phyloP scores from a whole-genome alignment of 1,140 invertebrate species.

The Drosophila kanapiae region DNA sequence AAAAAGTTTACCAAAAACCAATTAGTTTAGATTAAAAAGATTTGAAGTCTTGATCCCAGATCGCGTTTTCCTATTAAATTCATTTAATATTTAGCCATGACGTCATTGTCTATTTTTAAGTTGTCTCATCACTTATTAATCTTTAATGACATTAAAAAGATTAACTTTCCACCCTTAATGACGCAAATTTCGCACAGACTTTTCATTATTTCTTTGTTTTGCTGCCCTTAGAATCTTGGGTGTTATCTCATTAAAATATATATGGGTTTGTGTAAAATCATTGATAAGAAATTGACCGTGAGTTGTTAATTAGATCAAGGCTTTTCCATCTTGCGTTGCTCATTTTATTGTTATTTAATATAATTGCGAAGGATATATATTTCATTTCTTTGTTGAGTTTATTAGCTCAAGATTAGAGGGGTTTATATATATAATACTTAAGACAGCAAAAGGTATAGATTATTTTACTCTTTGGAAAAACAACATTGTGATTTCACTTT shows the following conservation, averaged over 20 bases:
- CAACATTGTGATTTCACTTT: background rate
- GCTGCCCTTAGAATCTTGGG: slow-evolving; percentile 10
- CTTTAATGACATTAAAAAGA: background rate
- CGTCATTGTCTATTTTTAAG: slow-evolving; percentile 4
- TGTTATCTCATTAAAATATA: slow-evolving; percentile 14
- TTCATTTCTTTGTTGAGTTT: background rate
- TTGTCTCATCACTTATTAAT: slow-evolving; percentile 13
- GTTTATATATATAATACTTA: background rate
- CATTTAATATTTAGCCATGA: background rate
- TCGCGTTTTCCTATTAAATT: background rate
- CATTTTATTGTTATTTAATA: slow-evolving; percentile 4
- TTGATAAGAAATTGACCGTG: slow-evolving; percentile 3
- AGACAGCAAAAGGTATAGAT: background rate
- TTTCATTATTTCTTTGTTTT: slow-evolving; percentile 18
- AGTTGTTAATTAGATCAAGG: slow-evolving; percentile 24
- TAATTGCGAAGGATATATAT: background rate
- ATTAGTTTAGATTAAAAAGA: background rate
- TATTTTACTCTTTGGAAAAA: background rate
- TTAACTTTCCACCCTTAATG: slow-evolving; percentile 15
- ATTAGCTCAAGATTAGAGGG: background rate
- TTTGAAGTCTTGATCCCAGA: background rate
- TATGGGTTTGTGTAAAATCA: too few relatives aligned
- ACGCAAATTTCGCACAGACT: slow-evolving; percentile 12
- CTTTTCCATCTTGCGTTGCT: background rate
- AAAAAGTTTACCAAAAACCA: background rate